Evolutionary conservation across 2,797 vertebrate genomes (phyloP).

Genomic region (Melanotaenia maccullochi): DNA sequence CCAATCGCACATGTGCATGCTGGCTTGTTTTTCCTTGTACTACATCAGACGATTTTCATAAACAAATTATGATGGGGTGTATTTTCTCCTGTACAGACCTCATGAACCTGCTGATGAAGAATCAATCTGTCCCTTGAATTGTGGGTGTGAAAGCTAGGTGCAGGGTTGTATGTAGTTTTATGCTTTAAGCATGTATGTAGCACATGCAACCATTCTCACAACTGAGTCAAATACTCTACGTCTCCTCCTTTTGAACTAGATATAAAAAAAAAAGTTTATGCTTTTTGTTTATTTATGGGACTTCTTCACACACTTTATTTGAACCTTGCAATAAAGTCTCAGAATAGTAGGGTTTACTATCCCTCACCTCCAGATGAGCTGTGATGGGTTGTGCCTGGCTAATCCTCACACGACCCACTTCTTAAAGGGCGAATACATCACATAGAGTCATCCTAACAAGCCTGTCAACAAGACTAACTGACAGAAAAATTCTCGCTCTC

Average conservation of each 20-base stretch:
- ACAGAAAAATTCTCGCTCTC: background rate
- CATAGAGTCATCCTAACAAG: conserved; percentile 9
- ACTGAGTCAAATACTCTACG: background rate
- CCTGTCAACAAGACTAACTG: background rate
- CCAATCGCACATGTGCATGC: conserved; percentile 67
- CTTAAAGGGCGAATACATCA: conserved; percentile 42
- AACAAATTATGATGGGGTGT: background rate
- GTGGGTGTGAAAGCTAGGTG: background rate
- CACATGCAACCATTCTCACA: background rate
- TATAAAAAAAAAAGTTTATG: too few relatives aligned
- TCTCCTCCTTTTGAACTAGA: background rate
- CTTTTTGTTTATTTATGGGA: background rate
- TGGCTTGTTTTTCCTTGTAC: conserved; percentile 36
- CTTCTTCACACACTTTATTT: background rate
- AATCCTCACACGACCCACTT: conserved; percentile 81
- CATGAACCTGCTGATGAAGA: background rate
- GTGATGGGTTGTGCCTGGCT: conserved; percentile 49
- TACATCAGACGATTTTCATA: conserved; percentile 1
- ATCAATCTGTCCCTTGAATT: background rate
- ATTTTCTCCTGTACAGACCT: background rate
- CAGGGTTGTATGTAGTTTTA: background rate
- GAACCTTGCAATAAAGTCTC: conserved; percentile 33
- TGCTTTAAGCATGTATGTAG: too few relatives aligned
- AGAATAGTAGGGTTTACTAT: conserved; percentile 71
- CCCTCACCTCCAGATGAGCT: conserved; percentile 56